Evolutionary conservation across 92 coral and sea anemone species (phyloP).

Genomic region (Parazoanthus darwini): DNA sequence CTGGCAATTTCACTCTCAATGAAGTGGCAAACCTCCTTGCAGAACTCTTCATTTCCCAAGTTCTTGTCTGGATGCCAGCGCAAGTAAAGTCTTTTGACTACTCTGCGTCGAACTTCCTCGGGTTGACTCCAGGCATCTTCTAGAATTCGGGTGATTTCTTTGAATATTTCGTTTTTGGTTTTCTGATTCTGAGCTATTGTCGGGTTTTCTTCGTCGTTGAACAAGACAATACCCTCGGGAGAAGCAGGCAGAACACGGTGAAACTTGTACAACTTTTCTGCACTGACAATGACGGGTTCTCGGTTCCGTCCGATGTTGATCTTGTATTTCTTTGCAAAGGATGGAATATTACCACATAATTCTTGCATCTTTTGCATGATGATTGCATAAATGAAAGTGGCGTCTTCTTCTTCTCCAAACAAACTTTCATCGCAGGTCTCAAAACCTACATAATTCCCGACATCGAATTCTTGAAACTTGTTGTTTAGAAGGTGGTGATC

Average conservation of each 20-base stretch:
- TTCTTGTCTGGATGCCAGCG: slow-evolving; percentile 91
- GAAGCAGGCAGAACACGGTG: slow-evolving; percentile 22
- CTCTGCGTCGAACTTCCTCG: slow-evolving; percentile 53
- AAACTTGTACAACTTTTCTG: slow-evolving; percentile 61
- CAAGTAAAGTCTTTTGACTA: slow-evolving; percentile 70
- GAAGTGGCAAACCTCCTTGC: slow-evolving; percentile 67
- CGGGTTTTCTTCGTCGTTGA: slow-evolving; percentile 5
- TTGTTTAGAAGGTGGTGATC: slow-evolving; percentile 67
- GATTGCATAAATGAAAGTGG: slow-evolving; percentile 65
- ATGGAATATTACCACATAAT: neutral
- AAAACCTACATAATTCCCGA: slow-evolving; percentile 65
- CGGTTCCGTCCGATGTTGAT: slow-evolving; percentile 58
- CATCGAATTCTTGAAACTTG: slow-evolving; percentile 50
- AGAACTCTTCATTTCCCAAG: slow-evolving; percentile 66
- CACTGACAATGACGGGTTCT: slow-evolving; percentile 47
- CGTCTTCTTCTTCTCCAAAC: slow-evolving; percentile 39
- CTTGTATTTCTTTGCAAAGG: slow-evolving; percentile 43
- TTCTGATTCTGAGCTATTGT: slow-evolving; percentile 30
- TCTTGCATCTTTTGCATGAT: slow-evolving; percentile 46
- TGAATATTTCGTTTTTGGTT: slow-evolving; percentile 48
- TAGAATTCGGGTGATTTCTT: slow-evolving; percentile 55
- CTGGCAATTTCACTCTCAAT: slow-evolving; percentile 68
- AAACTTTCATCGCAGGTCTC: slow-evolving; percentile 54
- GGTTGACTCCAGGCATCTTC: slow-evolving; percentile 74
- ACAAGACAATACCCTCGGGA: neutral